Percentiles rank a stretch among this genome's conserved stretches.
Evolutionary conservation across 2,888 invertebrate genomes (phyloP).

Genomic region (Penaeus monodon): DNA sequence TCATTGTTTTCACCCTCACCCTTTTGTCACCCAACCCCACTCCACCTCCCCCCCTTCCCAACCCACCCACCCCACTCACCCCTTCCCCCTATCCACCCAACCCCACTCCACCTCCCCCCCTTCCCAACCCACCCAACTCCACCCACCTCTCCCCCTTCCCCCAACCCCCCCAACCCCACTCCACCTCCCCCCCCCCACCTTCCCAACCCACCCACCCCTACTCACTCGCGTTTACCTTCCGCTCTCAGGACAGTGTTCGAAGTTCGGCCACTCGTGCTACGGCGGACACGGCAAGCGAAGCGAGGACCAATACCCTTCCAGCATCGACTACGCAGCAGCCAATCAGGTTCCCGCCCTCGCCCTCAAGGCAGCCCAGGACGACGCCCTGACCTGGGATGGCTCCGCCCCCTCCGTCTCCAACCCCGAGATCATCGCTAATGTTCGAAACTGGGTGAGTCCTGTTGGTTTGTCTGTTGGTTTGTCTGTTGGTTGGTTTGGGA

Average conservation of each 20-base stretch:
- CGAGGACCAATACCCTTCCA: slow-evolving; percentile 22
- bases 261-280: slow-evolving; percentile 82
- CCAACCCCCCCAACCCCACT: too few relatives aligned
- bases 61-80: too few relatives aligned
- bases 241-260: slow-evolving; percentile 77
- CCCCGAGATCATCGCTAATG: slow-evolving; percentile 34
- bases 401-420: slow-evolving; percentile 18
- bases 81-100: too few relatives aligned
- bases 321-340: not conserved
- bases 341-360: slow-evolving; percentile 10
- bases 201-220: too few relatives aligned
- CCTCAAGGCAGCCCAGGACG: not conserved
- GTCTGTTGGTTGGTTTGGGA: too few relatives aligned
- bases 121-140: too few relatives aligned
- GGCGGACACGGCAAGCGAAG: slow-evolving; percentile 81
- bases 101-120: too few relatives aligned
- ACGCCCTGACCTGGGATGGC: not conserved
- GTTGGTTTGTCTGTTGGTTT: not conserved
- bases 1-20: too few relatives aligned
- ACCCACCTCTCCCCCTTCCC: too few relatives aligned
- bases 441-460: slow-evolving; percentile 38
- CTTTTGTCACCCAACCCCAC: too few relatives aligned
- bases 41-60: too few relatives aligned
- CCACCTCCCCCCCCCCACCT: too few relatives aligned
- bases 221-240: not conserved